Evolutionary conservation across 2,888 invertebrate species (phyloP).

Genomic region (Yponomeuta sedellus): DNA sequence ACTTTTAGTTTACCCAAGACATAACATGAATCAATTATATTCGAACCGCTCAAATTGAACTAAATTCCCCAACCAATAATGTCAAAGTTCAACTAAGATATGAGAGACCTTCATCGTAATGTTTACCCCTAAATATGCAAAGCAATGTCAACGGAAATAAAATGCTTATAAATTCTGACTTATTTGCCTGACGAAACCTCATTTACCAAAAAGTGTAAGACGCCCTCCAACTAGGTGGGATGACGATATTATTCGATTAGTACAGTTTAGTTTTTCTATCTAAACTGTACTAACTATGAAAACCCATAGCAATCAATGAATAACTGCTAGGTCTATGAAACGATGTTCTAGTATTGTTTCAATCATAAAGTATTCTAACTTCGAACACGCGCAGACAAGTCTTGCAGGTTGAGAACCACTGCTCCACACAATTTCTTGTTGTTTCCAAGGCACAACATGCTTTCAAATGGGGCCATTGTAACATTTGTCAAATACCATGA

Average conservation of each 20-base stretch:
- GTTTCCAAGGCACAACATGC: not conserved
- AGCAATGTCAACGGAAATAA: not conserved
- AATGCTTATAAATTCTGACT: not conserved
- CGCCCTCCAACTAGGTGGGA: too few species aligned
- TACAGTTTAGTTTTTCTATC: too few species aligned
- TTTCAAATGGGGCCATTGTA: not conserved
- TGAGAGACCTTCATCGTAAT: not conserved
- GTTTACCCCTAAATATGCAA: not conserved
- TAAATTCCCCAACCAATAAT: not conserved
- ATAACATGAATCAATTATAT: not conserved
- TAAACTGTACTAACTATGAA: too few species aligned
- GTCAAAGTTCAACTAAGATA: not conserved
- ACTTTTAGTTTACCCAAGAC: not conserved
- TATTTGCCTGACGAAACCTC: not conserved
- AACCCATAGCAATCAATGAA: too few species aligned
- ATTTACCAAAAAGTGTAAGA: not conserved
- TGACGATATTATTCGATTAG: too few species aligned
- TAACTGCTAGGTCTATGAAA: too few species aligned
- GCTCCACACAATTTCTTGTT: not conserved
- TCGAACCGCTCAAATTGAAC: not conserved
- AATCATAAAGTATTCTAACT: not conserved
- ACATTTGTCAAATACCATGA: not conserved
- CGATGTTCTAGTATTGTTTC: not conserved
- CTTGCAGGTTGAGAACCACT: not conserved
- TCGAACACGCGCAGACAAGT: not conserved